Percentiles rank a stretch among this genome's conserved stretches.
phyloP scores from a whole-genome alignment of 2,888 invertebrate genomes.

The Sialis lutaria region DNA sequence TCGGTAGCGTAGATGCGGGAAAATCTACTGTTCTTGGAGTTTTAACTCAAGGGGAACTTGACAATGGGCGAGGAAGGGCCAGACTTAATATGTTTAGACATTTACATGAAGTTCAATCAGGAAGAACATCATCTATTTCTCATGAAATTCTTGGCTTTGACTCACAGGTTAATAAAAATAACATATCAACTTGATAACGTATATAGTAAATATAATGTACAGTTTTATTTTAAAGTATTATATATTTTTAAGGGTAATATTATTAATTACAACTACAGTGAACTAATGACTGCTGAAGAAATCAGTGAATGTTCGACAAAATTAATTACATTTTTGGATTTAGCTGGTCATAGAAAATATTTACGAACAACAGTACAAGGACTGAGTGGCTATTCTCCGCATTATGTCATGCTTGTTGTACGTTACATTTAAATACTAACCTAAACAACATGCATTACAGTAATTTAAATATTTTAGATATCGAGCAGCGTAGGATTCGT shows the following conservation, averaged over 20 bases:
- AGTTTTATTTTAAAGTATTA: not conserved
- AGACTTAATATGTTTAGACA: slow-evolving; percentile 90
- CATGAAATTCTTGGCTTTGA: slow-evolving; percentile 96
- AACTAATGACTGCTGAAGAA: slow-evolving; percentile 80
- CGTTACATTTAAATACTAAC: slow-evolving; percentile 17
- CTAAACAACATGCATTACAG: not conserved
- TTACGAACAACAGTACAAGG: slow-evolving; percentile 90
- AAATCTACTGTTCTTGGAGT: slow-evolving; percentile 94
- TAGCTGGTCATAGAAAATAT: slow-evolving; percentile 93
- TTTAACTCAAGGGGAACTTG: slow-evolving; percentile 85
- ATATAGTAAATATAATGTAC: not conserved
- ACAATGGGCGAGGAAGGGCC: slow-evolving; percentile 89
- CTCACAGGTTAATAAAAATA: slow-evolving; percentile 31
- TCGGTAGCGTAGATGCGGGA: slow-evolving; percentile 93
- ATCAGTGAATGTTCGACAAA: slow-evolving; percentile 87
- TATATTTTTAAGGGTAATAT: slow-evolving; percentile 45
- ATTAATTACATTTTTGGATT: slow-evolving; percentile 84
- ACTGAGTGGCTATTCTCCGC: slow-evolving; percentile 81
- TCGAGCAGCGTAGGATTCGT: slow-evolving; percentile 67
- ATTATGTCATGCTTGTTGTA: slow-evolving; percentile 76
- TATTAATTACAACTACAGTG: slow-evolving; percentile 76
- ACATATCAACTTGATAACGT: not conserved
- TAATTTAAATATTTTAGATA: slow-evolving; percentile 32
- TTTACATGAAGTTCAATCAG: slow-evolving; percentile 86
- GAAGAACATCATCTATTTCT: slow-evolving; percentile 87